Evolutionary conservation across 2,797 vertebrate genomes (phyloP), one percentile per base, ranked within the genome.

Genomic region (Saxicola maurus): DNA sequence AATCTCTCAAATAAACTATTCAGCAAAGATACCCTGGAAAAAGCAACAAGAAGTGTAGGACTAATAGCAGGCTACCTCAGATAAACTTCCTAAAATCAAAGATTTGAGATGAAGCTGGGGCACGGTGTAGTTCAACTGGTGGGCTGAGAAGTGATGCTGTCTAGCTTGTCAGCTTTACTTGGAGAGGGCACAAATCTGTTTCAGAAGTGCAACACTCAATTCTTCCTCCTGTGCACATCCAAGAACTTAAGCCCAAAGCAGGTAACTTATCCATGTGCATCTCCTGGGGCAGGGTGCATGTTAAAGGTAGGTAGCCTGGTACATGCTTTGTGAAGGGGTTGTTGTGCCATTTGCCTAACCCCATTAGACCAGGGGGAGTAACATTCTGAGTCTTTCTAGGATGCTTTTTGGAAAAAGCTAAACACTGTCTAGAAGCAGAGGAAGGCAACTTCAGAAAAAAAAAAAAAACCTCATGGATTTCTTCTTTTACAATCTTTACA

Each of bases 321-420:
- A 28, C 8, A 11, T 9, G n/a, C 40, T 62, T 80, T 57, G 13
- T 61, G 31, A 35, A 53, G 38, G 30, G 7, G 25, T 18, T 56
- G 11, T 20, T 52, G 13, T 20, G 19, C 55, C 62, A 4, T 14
- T 56, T 75, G 42, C 10, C 42, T 73, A 49, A 56, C 9, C 2
- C 23, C 3, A 0, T 49, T 33, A 45, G 40, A 64, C 23, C 25
- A 48, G 13, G 0, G 1, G 11, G 3, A 84, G 3, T 61, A 52
- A 66, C 28, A 33, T 42, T 72, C 59, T 30, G 13, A 73, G 19
- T 46, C 42, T 43, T 86, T 60, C 85, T 30, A 73, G 10, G 13
- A 19, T 2, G 3, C 31, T 51, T 73, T 17, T 20, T 71, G 59
- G 38, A 84, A 79, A 35, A 78, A 56, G 35, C n/a, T 80, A 45